These are phyloP conservation scores for Xenentodon cancila DNA, from an alignment of 2,797 vertebrate genomes.

Conservation along the genomic window DNA sequence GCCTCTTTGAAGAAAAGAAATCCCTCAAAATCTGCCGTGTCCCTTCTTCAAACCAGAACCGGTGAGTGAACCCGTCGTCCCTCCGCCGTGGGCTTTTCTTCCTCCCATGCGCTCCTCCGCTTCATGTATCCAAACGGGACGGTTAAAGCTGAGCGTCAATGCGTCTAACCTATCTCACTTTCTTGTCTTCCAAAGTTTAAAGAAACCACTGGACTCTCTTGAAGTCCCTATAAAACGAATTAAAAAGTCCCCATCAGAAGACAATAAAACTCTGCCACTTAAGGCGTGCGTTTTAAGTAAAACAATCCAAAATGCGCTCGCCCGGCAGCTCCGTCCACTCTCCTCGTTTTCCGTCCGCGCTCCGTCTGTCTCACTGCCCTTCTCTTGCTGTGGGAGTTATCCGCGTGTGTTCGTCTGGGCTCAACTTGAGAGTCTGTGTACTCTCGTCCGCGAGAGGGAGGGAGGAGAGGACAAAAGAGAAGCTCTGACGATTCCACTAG, in stretches of 20 bases:
- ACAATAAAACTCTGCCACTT: constrained; percentile 42
- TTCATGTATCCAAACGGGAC: constrained; percentile 60
- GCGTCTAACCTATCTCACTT: constrained; percentile 27
- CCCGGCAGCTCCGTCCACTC: constrained; percentile 41
- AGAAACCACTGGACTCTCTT: constrained; percentile 10
- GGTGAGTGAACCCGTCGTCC: constrained; percentile 15
- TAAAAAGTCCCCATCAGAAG: constrained; percentile 54
- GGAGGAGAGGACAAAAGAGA: constrained; percentile 55
- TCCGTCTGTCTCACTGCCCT: constrained; percentile 38
- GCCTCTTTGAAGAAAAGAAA: constrained; percentile 30
- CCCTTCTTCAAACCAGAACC: constrained; percentile 34
- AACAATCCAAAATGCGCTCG: constrained; percentile 51
- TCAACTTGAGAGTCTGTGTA: constrained; percentile 68
- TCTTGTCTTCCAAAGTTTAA: constrained; percentile 57
- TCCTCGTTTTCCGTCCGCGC: constrained; percentile 17
- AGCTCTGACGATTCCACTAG: constrained; percentile 63
- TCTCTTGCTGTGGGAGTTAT: constrained; percentile 38
- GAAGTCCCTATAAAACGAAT: constrained; percentile 27
- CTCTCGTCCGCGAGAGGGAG: constrained; percentile 64
- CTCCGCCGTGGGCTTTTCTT: constrained; percentile 10
- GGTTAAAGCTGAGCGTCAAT: constrained; percentile 20
- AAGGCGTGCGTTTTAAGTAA: constrained; percentile 7
- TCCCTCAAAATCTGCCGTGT: constrained; percentile 41
- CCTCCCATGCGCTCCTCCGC: constrained; percentile 45
- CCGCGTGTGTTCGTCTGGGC: constrained; percentile 43